Conservation (phyloP, 1,140 invertebrate genomes). For the Thaumatotibia leucotreta region DNA sequence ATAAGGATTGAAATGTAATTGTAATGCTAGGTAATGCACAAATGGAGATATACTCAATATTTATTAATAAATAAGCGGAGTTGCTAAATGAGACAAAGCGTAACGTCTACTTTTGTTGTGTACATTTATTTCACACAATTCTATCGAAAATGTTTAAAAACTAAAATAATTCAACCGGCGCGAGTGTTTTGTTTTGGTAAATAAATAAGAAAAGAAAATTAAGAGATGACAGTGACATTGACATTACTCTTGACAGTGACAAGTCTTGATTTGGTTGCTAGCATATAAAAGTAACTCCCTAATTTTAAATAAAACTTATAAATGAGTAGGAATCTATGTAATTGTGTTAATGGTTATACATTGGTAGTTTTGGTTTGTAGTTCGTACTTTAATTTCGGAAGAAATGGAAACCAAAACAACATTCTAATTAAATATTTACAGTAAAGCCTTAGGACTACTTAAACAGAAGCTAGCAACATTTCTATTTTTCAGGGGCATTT, state of each 20-base stretch:
- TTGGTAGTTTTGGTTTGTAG: too few relatives aligned
- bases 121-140: neutral
- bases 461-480: neutral
- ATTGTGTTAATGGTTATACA: too few relatives aligned
- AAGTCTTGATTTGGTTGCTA: neutral
- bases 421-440: too few relatives aligned
- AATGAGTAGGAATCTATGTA: too few relatives aligned
- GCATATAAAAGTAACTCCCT: neutral
- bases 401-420: too few relatives aligned
- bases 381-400: too few relatives aligned
- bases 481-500: neutral
- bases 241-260: neutral
- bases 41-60: too few relatives aligned
- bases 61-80: too few relatives aligned
- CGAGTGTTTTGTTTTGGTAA: neutral
- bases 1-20: too few relatives aligned
- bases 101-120: neutral
- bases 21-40: too few relatives aligned
- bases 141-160: slow-evolving; percentile 9
- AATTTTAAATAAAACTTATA: neutral
- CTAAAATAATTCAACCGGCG: neutral
- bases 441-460: too few relatives aligned
- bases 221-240: neutral
- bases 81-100: too few relatives aligned
- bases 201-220: neutral